These are phyloP conservation scores for Agapornis canus DNA, from an alignment of 2,797 vertebrate species.

Conservation along the genomic window DNA sequence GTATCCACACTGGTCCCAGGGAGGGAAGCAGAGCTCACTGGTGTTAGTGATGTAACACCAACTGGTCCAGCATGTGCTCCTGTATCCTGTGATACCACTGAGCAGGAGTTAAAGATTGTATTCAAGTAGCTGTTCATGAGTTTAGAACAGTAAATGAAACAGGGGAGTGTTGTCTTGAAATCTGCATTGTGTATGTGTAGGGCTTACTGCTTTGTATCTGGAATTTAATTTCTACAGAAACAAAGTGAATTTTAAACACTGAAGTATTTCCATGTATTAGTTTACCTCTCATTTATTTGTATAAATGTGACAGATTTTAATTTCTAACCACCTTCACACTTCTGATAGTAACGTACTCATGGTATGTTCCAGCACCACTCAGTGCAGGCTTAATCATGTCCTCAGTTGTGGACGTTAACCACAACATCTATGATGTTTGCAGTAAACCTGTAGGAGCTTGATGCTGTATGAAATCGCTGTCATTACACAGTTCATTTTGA, in stretches of 20 bases:
- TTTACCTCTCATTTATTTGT: background rate
- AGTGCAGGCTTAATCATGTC: background rate
- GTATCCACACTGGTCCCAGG: background rate
- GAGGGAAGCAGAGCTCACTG: background rate
- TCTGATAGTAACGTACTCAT: conserved; percentile 11
- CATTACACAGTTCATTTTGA: background rate
- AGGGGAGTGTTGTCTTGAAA: background rate
- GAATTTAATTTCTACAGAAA: background rate
- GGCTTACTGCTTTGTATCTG: background rate
- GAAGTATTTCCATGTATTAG: background rate
- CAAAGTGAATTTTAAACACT: background rate
- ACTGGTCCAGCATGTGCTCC: background rate
- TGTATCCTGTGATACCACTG: background rate
- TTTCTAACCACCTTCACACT: conserved; percentile 3
- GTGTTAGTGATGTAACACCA: rapidly evolving
- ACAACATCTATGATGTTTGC: background rate
- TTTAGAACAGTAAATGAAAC: background rate
- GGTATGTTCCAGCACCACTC: background rate
- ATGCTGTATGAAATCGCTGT: background rate
- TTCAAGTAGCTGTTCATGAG: background rate
- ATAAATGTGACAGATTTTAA: background rate
- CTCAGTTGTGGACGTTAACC: background rate
- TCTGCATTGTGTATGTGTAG: background rate
- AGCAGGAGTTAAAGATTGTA: background rate
- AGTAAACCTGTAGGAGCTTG: background rate